Percentiles rank a stretch among this genome's conserved stretches.
Evolutionary conservation across 92 coral and sea anemone genomes (phyloP).

Genomic region (Porites rus): DNA sequence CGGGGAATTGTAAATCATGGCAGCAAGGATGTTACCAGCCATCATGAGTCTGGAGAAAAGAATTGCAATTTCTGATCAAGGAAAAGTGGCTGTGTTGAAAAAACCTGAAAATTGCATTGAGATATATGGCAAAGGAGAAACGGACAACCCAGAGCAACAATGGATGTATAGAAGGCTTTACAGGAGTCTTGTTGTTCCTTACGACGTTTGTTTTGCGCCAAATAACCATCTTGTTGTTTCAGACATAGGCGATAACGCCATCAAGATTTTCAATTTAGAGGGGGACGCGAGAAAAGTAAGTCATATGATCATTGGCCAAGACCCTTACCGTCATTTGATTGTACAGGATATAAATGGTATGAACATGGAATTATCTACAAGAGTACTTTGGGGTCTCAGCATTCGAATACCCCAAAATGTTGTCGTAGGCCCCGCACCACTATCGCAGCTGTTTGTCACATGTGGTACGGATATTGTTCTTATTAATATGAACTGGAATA

Average conservation of each 20-base stretch:
- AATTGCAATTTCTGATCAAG: slow-evolving; percentile 7
- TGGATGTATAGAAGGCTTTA: not conserved
- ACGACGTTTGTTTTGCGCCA: slow-evolving; percentile 32
- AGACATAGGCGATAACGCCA: slow-evolving; percentile 2
- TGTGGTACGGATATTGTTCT: not conserved
- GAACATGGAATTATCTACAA: not conserved
- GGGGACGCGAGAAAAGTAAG: not conserved
- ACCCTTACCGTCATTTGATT: not conserved
- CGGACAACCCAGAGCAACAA: not conserved
- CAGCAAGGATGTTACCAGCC: not conserved
- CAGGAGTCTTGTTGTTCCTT: not conserved
- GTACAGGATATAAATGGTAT: not conserved
- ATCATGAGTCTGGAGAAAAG: not conserved
- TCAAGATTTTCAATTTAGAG: slow-evolving; percentile 13
- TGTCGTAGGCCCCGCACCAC: slow-evolving; percentile 17
- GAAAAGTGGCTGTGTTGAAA: slow-evolving; percentile 11
- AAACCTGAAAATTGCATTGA: slow-evolving; percentile 3
- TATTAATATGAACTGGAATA: slow-evolving; percentile 33
- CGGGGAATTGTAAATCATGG: not conserved
- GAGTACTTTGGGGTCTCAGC: not conserved
- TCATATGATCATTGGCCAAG: slow-evolving; percentile 4
- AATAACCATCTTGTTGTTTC: slow-evolving; percentile 25
- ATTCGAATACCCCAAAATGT: slow-evolving; percentile 16
- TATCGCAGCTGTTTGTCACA: slow-evolving; percentile 20
- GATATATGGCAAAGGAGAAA: not conserved